Conservation (phyloP, 2,888 invertebrate species). For the Phyllotreta cruciferae region DNA sequence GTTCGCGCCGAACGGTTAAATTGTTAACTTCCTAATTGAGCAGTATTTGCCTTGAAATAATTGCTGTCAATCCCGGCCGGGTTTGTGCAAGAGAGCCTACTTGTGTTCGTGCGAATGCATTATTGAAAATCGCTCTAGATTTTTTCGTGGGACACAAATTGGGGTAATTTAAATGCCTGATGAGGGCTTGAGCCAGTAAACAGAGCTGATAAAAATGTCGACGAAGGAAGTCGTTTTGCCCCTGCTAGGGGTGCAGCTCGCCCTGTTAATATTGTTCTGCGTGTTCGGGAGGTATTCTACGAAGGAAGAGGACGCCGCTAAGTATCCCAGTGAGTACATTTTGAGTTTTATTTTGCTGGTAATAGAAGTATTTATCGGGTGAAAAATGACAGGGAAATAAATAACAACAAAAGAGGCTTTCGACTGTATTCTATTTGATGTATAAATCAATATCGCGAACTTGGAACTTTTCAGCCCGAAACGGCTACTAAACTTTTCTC, state of each 20-base stretch:
- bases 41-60: slow-evolving; percentile 27
- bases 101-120: slow-evolving; percentile 25
- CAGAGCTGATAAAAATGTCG: slow-evolving; percentile 27
- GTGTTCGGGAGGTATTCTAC: slow-evolving; percentile 47
- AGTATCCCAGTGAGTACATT: slow-evolving; percentile 51
- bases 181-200: slow-evolving; percentile 21
- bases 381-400: too few species aligned
- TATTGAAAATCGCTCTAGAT: slow-evolving; percentile 33
- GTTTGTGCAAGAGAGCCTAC: slow-evolving; percentile 16
- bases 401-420: too few species aligned
- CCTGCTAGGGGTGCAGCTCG: slow-evolving; percentile 44
- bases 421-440: too few species aligned
- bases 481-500: too few species aligned
- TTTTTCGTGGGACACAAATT: slow-evolving; percentile 26
- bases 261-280: slow-evolving; percentile 48
- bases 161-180: slow-evolving; percentile 20
- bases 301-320: slow-evolving; percentile 36
- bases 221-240: slow-evolving; percentile 43
- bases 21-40: slow-evolving; percentile 29
- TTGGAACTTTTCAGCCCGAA: too few species aligned
- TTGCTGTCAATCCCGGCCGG: slow-evolving; percentile 15
- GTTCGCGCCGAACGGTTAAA: slow-evolving; percentile 18
- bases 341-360: slow-evolving; percentile 5
- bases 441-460: too few species aligned
- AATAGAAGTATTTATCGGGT: background rate